Conservation (phyloP, 2,113 vertebrate species). For the Pandion haliaetus region DNA sequence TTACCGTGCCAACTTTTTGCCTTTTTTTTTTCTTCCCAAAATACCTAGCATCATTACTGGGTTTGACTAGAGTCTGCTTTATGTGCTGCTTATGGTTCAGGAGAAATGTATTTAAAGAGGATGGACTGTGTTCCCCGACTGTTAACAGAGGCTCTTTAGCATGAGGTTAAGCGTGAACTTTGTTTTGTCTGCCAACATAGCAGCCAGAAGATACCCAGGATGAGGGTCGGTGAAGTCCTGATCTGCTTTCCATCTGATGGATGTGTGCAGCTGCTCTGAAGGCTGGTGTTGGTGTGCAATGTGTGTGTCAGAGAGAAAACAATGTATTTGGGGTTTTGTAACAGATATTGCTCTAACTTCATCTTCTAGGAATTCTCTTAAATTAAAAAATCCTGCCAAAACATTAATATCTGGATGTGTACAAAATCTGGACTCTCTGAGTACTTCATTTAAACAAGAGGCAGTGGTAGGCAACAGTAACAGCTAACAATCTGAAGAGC, state of each 20-base stretch:
- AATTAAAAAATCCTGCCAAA: constrained; percentile 36
- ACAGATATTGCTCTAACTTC: constrained; percentile 48
- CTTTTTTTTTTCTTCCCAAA: constrained; percentile 49
- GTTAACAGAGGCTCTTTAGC: constrained; percentile 32
- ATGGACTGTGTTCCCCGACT: background rate
- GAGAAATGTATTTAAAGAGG: constrained; percentile 19
- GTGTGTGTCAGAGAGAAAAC: background rate
- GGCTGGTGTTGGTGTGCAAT: background rate
- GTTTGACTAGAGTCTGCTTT: constrained; percentile 57
- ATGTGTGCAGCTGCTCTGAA: constrained; percentile 51
- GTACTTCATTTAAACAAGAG: background rate
- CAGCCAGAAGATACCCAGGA: constrained; percentile 24
- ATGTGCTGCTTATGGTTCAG: constrained; percentile 28
- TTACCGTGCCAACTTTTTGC: constrained; percentile 35
- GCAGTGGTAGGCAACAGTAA: background rate
- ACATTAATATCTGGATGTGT: background rate
- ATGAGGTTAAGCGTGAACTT: constrained; percentile 1
- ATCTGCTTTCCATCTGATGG: constrained; percentile 51
- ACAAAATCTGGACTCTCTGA: background rate
- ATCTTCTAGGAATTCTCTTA: constrained; percentile 57
- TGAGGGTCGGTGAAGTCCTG: constrained; percentile 4
- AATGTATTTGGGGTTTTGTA: background rate
- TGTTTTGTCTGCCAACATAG: constrained; percentile 32
- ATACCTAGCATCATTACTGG: constrained; percentile 57
- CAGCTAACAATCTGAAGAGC: background rate